Conservation (phyloP, 2,113 vertebrate genomes). For the Rhizomys pruinosus region DNA sequence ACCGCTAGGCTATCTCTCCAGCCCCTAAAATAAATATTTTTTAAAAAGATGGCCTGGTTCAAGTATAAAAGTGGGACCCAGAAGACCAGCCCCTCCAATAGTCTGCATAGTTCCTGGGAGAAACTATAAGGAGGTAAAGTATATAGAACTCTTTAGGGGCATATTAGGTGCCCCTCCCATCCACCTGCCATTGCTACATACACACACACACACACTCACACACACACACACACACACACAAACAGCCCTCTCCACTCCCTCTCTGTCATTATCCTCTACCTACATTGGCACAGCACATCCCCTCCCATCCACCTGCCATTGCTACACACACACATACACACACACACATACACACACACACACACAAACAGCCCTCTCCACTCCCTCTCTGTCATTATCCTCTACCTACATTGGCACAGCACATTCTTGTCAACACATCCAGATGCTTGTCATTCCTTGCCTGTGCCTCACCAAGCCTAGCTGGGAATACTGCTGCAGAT, state of each 20-base stretch:
- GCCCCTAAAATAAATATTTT: too few species aligned
- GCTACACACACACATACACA: background rate
- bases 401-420: background rate
- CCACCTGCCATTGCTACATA: too few species aligned
- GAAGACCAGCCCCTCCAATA: background rate
- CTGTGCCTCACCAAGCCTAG: background rate
- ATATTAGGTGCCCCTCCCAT: background rate
- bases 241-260: background rate
- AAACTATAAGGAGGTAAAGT: background rate
- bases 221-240: background rate
- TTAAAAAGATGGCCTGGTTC: background rate
- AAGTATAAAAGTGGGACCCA: background rate
- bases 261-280: background rate
- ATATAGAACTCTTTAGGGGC: background rate
- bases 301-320: too few species aligned
- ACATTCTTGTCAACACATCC: background rate
- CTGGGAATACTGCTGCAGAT: background rate
- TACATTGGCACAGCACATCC: background rate
- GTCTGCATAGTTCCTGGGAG: background rate
- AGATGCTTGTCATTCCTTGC: background rate
- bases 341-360: background rate
- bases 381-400: constrained; percentile 17
- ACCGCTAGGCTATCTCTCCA: too few species aligned
- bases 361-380: background rate
- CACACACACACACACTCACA: background rate